phyloP scores from a whole-genome alignment of 2,888 invertebrate genomes.

The Cryptus armator region DNA sequence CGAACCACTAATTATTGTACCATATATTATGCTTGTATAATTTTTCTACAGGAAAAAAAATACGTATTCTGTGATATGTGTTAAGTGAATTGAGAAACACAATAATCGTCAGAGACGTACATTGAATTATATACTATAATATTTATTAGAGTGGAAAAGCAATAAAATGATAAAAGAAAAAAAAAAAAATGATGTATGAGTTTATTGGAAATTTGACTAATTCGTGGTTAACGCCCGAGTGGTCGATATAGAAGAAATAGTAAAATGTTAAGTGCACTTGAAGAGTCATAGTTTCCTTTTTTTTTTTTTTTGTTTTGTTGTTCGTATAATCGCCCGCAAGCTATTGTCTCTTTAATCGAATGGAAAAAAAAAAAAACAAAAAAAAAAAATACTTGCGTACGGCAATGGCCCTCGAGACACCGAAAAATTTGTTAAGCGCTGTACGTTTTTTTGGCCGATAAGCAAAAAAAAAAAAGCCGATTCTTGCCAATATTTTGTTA shows the following conservation, averaged over 20 bases:
- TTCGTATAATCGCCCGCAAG: conserved; percentile 36
- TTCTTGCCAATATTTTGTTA: conserved; percentile 85
- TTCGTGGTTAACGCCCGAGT: conserved; percentile 16
- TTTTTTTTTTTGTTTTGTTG: conserved; percentile 23
- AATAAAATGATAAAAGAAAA: conserved; percentile 62
- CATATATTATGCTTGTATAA: conserved; percentile 77
- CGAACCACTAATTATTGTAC: conserved; percentile 69
- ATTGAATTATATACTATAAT: conserved; percentile 73
- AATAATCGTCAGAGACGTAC: conserved; percentile 77
- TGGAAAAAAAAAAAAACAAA: neutral
- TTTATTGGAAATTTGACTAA: conserved; percentile 45
- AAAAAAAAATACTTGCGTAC: conserved; percentile 23
- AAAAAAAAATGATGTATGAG: conserved; percentile 47
- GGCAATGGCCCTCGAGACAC: neutral
- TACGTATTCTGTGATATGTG: conserved; percentile 84
- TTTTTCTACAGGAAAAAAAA: conserved; percentile 75
- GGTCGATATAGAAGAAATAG: conserved; percentile 34
- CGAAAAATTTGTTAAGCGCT: conserved; percentile 62
- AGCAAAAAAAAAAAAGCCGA: conserved; percentile 71
- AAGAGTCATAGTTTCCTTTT: conserved; percentile 58
- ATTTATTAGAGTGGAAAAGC: conserved; percentile 75
- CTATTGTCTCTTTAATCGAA: neutral
- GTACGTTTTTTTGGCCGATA: conserved; percentile 64
- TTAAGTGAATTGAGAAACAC: conserved; percentile 80
- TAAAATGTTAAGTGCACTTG: conserved; percentile 59